Evolutionary conservation across 2,797 vertebrate species (phyloP).

Genomic region (Capromys pilorides): DNA sequence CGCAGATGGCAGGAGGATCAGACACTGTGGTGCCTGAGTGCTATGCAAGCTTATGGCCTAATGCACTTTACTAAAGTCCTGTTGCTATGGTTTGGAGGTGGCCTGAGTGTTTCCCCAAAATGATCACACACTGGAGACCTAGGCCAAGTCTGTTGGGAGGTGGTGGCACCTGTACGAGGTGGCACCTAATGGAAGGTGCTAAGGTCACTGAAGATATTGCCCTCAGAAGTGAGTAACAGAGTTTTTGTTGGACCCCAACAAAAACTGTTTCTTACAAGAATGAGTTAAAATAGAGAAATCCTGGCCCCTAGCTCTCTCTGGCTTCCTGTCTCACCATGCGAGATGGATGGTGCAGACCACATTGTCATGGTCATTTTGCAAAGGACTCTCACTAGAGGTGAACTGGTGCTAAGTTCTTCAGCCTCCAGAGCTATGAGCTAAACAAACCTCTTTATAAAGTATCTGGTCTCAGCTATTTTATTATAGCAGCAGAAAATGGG

Average conservation of each 20-base stretch:
- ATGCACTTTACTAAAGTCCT: background rate
- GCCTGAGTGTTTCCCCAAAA: background rate
- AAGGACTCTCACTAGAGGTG: background rate
- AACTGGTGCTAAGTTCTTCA: background rate
- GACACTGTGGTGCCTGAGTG: rapidly evolving
- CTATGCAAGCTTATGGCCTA: background rate
- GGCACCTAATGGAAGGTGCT: background rate
- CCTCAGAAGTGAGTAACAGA: background rate
- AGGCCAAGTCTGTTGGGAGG: background rate
- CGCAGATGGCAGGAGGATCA: rapidly evolving
- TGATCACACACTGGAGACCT: background rate
- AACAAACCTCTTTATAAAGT: background rate
- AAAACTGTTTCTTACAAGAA: background rate
- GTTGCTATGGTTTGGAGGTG: background rate
- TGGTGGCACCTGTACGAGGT: background rate
- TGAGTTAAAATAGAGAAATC: background rate
- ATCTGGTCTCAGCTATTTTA: background rate
- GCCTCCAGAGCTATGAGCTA: background rate
- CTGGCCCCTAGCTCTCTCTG: background rate
- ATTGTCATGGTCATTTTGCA: background rate
- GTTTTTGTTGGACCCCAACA: too few species aligned
- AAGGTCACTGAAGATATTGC: background rate
- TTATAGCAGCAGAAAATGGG: background rate
- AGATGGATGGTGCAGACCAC: background rate
- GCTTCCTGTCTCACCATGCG: background rate